Evolutionary conservation across 2,797 vertebrate genomes (phyloP).

Genomic region (Clarias pachynema): DNA sequence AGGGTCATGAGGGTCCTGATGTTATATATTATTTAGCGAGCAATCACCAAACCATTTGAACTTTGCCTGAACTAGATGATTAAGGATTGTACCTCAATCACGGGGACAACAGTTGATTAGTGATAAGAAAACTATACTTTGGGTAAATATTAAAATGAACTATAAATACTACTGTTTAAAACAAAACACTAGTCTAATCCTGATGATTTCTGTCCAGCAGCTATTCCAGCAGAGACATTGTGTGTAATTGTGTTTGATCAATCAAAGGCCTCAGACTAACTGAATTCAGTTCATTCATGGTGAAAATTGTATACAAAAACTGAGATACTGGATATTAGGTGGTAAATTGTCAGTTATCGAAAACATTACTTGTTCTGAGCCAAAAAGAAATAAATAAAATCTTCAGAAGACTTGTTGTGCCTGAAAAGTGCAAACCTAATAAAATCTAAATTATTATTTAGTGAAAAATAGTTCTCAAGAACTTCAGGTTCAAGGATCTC

Average conservation of each 20-base stretch:
- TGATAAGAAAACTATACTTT: neutral
- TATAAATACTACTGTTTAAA: neutral
- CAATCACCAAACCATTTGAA: neutral
- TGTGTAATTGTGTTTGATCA: neutral
- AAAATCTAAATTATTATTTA: slow-evolving; percentile 23
- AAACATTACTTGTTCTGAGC: neutral
- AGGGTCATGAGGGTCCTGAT: neutral
- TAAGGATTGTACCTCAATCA: neutral
- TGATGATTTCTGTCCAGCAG: neutral
- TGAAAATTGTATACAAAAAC: neutral
- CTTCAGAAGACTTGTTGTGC: neutral
- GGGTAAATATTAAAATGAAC: neutral
- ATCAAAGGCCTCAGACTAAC: neutral
- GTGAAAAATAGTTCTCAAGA: slow-evolving; percentile 46
- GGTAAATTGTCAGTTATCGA: neutral
- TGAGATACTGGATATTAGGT: neutral
- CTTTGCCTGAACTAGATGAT: neutral
- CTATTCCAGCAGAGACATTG: neutral
- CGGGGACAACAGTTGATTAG: neutral
- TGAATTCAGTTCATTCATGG: neutral
- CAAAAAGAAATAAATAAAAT: neutral
- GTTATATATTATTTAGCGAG: neutral
- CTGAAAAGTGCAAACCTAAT: neutral
- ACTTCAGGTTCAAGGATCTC: slow-evolving; percentile 6
- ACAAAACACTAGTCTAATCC: too few species aligned